These are phyloP conservation scores for Pelmatolapia mariae DNA, from an alignment of 2,113 vertebrate species.

Conservation along the genomic window DNA sequence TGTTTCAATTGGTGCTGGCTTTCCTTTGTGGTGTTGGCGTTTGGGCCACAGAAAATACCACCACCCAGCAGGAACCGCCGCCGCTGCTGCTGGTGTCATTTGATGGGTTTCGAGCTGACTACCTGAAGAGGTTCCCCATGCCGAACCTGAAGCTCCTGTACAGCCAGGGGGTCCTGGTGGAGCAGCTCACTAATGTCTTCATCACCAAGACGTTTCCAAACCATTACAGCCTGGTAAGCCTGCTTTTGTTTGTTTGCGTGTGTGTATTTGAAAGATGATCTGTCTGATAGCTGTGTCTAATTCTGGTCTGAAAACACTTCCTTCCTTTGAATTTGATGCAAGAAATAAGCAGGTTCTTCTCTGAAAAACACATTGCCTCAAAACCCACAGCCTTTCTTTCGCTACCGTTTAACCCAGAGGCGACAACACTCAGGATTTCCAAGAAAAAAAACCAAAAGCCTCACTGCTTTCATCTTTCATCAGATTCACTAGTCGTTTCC, in stretches of 20 bases:
- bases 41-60: conserved; percentile 7
- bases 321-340: background rate
- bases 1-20: background rate
- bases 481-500: background rate
- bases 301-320: background rate
- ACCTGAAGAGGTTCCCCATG: conserved; percentile 81
- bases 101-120: conserved; percentile 94
- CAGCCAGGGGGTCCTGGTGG: conserved; percentile 83
- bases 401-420: background rate
- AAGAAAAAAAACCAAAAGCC: background rate
- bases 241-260: background rate
- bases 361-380: background rate
- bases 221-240: conserved; percentile 85
- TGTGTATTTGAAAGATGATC: background rate
- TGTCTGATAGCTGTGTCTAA: background rate
- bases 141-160: conserved; percentile 83
- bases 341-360: background rate
- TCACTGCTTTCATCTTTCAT: background rate
- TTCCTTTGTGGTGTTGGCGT: conserved; percentile 40
- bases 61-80: background rate
- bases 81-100: conserved; percentile 89
- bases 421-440: background rate
- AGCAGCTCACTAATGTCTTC: conserved; percentile 84
- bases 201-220: conserved; percentile 97
- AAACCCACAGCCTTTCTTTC: background rate